These are phyloP conservation scores for Myiopsitta monachus DNA, from an alignment of 2,113 vertebrate species.

Conservation along the genomic window DNA sequence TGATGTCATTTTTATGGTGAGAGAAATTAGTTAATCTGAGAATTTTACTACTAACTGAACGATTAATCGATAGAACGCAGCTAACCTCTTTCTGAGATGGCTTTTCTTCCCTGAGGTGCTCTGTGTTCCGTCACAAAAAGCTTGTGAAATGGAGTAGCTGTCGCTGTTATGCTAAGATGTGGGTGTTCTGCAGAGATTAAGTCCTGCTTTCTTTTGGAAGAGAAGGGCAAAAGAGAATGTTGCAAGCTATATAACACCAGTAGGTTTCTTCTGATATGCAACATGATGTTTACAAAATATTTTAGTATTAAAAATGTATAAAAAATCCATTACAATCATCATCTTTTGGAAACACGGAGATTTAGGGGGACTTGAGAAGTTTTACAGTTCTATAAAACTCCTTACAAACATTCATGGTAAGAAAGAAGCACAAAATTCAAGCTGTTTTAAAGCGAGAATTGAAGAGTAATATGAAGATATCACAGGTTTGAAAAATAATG, in stretches of 20 bases:
- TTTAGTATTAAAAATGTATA: neutral
- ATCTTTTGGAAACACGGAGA: neutral
- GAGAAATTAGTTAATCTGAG: neutral
- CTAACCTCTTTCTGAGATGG: neutral
- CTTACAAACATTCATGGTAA: neutral
- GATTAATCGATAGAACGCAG: neutral
- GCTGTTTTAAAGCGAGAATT: neutral
- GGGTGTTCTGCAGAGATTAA: neutral
- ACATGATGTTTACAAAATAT: neutral
- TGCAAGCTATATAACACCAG: neutral
- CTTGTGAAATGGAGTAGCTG: neutral
- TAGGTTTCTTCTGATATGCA: neutral
- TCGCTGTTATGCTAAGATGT: neutral
- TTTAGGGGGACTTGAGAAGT: neutral
- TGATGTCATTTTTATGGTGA: neutral
- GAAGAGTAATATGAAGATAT: neutral
- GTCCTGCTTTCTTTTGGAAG: neutral
- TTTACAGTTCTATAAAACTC: neutral
- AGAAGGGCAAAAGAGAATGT: neutral
- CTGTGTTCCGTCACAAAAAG: neutral
- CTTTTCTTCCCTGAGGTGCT: neutral
- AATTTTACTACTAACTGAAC: neutral
- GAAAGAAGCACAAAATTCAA: neutral
- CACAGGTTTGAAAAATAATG: neutral
- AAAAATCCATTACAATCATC: neutral